Percentiles rank a stretch among this genome's conserved stretches.
Conservation (phyloP, 2,888 invertebrate genomes). For the Eumacrocentrus americanus region DNA sequence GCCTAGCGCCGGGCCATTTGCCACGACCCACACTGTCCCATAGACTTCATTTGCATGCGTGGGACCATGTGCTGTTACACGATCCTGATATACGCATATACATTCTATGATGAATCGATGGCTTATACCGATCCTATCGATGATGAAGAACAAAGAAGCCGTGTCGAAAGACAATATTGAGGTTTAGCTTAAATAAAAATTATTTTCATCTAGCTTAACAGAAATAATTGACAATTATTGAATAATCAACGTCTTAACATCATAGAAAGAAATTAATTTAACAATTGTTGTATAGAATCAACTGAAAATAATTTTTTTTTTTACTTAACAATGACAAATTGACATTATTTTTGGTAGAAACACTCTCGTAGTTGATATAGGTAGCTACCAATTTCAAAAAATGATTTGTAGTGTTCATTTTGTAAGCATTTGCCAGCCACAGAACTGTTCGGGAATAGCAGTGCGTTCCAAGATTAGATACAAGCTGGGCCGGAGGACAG, state of each 20-base stretch:
- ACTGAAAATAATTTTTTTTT: too few species aligned
- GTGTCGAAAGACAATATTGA: neutral
- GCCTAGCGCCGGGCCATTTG: neutral
- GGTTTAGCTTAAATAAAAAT: neutral
- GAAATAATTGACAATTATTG: too few species aligned
- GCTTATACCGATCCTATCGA: neutral
- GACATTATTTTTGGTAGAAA: too few species aligned
- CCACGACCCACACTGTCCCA: neutral
- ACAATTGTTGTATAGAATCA: too few species aligned
- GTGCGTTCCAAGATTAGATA: constrained; percentile 8
- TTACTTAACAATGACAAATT: too few species aligned
- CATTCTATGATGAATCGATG: constrained; percentile 10
- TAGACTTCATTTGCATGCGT: neutral
- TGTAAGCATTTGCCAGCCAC: too few species aligned
- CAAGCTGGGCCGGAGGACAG: neutral
- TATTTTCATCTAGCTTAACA: neutral
- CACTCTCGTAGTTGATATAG: too few species aligned
- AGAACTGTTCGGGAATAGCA: neutral
- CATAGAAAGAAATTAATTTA: too few species aligned
- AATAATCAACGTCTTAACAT: too few species aligned
- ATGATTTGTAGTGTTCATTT: neutral
- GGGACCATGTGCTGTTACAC: neutral
- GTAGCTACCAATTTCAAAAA: neutral
- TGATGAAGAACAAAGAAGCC: neutral
- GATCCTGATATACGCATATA: neutral